Evolutionary conservation across 1,140 invertebrate genomes (phyloP), one percentile per base, ranked within the genome.

Genomic region (Cataglyphis hispanica): DNA sequence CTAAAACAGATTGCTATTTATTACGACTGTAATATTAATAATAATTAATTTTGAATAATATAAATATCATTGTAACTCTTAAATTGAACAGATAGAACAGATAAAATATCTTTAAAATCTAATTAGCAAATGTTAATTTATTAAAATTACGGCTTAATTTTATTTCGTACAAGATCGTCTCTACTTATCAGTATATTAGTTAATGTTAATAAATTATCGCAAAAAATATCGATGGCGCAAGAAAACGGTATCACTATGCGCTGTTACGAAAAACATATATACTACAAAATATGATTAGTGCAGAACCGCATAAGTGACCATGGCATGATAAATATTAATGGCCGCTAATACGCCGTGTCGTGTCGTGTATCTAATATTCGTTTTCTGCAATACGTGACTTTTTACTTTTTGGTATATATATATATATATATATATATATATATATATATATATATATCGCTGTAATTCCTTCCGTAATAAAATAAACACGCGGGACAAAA

Each of bases 281-380:
- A 83, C 37, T 72, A 56, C 53, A 22, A 80, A 80, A 69, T 69
- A 80, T 46, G 64, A 80, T 80, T 78, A 80, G 63, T 27, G 50
- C 77, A 34, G 37, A 74, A 53, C 67, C 78, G 16, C 13, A n/a
- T n/a, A n/a, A n/a, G 19, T 60, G 67, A 60, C 53, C 66, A 16
- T n/a, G 16, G 25, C 46, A 22, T 83, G 67, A 83, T 83, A 83
- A 83, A 83, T 83, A 83, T 83, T 83, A 83, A 83, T 83, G 78
- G 67, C 22, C n/a, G 34, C 6, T 83, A 83, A 83, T 83, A 83
- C 67, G 78, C 63, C 78, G 67, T 72, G 43, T 80, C 25, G 61
- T 80, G 67, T 56, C 77, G 46, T 7, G 67, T n/a, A 74, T 61
- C 46, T 74, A 83, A 69, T 83, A 72, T 83, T 69, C 77, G 61